These are phyloP conservation scores for Pelodiscus sinensis DNA, from an alignment of 2,113 vertebrate species.

Conservation along the genomic window DNA sequence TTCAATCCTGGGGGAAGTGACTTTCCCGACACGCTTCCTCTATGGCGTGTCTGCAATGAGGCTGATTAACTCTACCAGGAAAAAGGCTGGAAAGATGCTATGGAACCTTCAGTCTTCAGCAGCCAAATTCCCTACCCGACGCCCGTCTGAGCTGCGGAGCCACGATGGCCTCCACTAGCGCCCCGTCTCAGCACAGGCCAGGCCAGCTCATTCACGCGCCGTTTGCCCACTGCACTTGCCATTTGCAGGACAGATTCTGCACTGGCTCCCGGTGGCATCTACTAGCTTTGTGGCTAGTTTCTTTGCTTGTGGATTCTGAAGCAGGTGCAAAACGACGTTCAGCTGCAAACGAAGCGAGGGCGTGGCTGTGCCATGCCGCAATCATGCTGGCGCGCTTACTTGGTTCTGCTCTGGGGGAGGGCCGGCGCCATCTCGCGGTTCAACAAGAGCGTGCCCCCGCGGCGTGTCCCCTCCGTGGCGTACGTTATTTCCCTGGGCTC, in stretches of 20 bases:
- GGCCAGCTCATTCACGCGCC: background rate
- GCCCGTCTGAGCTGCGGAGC: background rate
- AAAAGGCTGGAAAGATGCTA: background rate
- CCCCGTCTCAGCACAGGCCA: background rate
- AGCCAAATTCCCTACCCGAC: background rate
- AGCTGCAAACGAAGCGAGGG: conserved; percentile 5
- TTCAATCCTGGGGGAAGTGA: background rate
- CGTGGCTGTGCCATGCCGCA: conserved; percentile 31
- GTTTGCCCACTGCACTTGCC: background rate
- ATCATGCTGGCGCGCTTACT: conserved; percentile 16
- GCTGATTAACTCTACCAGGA: background rate
- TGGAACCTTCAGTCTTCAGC: background rate
- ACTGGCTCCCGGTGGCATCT: background rate
- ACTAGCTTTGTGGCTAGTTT: background rate
- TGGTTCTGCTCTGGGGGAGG: conserved; percentile 49
- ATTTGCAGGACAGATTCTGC: background rate
- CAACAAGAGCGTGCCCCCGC: conserved; percentile 60
- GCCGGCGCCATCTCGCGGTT: conserved; percentile 51
- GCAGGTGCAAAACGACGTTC: background rate
- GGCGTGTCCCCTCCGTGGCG: conserved; percentile 17
- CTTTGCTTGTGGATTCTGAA: background rate
- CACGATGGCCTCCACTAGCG: background rate
- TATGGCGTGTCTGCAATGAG: background rate
- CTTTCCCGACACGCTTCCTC: conserved; percentile 1
- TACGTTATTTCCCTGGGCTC: conserved; percentile 42